Evolutionary conservation across 2,797 vertebrate species (phyloP), one percentile per base, ranked within the genome.

Genomic region (Aeoliscus strigatus): DNA sequence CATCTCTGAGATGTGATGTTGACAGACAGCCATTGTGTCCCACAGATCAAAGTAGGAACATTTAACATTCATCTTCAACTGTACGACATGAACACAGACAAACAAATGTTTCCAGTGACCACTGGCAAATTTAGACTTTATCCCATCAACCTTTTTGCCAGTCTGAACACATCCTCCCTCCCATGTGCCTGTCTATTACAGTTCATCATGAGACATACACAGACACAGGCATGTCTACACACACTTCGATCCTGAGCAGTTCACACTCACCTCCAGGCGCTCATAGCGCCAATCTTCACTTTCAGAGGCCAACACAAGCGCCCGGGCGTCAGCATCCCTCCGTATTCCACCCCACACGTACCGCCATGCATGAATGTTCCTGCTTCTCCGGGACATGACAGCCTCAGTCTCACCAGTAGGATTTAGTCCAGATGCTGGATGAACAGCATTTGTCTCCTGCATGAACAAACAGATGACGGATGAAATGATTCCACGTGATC

Each of bases 311-410:
- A 91, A 60, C 18, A 90, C 81, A 1, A 89, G 77, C 0, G 87
- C 80, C 49, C 90, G 65, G 18, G 89, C 61, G 8, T 96, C 93
- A 0, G 75, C 81, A 18, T 98, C 94, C 0, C 90, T 81, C 8
- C 86, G 85, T 24, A 94, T 92, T 0, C 91, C 93, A 0, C 91
- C 94, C 81, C 95, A 86, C 13, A 96, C 92, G 0, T 93, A 94
- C 41, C 86, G 88, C 93, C 94, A 98, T 1, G 91, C 92, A 29
- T 91, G 88, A 73, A 90, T 93, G 80, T 90, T 94, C 43, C 94
- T 88, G 5, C 90, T 87, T 28, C 92, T 87, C 31, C 94, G 89
- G 1, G 94, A 93, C 96, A 98, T 97, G 77, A 61, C 79, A 76
- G 54, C 51, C 29, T 25, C 31, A 17, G 52, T 35, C 35, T 46